Base-by-base conservation (phyloP, 2,888 invertebrate species). In the Callosobruchus maculatus region DNA sequence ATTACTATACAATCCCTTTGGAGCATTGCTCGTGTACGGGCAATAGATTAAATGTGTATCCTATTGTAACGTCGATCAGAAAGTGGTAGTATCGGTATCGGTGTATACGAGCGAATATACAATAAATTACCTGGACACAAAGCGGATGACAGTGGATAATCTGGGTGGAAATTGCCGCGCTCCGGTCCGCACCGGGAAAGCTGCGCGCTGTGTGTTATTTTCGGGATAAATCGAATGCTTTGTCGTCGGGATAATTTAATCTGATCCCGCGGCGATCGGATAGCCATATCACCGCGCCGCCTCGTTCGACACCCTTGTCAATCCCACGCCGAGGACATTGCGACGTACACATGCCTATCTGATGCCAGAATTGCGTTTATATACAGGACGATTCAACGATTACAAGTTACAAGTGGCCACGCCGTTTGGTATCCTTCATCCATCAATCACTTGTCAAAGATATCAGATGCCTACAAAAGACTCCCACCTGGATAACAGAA, bases 181-280 rank as follows among this genome's bases (percentile, higher is more conserved):
- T 49, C 49, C 49, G 1, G 13, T 49, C 18, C 49, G 49, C 49
- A 73, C 31, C 70, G 71, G 72, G 71, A 68, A 73, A 71, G 71
- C 74, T 49, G 49, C 18, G 80, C 81, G 49, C 74, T 49, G 49
- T 49, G 80, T 81, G 49, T 79, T 82, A 81, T 81, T 82, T 80
- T 75, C 80, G 76, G 77, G 79, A 80, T 76, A 81, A 82, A 82
- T 82, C 79, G 82, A 81, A 82, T 79, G 80, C 81, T 81, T 81
- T 82, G 81, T 81, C 75, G 75, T 72, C 67, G 72, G 75, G 74
- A 79, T 81, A 79, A 81, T 75, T 75, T 26, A 68, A 49, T 49
- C 49, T 49, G 49, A 13, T 49, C 49, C 49, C 49, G 49, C 49
- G 49, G 49, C 49, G 49, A 49, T 49, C 49, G 49, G 49, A 49